Evolutionary conservation across 2,888 invertebrate species (phyloP), one percentile per base, ranked within the genome.

Genomic region (Boloria euphrosyne): DNA sequence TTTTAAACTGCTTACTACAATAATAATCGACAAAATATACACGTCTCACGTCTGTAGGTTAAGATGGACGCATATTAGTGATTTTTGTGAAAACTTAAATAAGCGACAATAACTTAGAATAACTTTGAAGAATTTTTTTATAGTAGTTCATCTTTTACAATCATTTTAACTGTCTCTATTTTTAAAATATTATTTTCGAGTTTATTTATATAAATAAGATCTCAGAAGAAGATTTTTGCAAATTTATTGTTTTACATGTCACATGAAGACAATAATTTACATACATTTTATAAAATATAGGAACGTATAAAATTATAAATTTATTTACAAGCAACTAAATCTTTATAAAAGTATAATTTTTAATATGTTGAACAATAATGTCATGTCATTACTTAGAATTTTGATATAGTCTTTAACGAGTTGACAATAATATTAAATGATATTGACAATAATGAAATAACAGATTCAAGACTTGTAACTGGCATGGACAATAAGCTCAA

Each of bases 391-490:
- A 17, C 31, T 4, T 54, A 13, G 38, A 16, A 54, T 38, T 54
- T 54, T 38, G 10, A 38, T 38, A 38, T 16, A 31, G 1, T 4
- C 3, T 4, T 22, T 18, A 38, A 17, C n/a, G 22, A 60, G 43
- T 22, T 10, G 60, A 53, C 53, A 53, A 62, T 62, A 62, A 61
- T 60, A 14, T 43, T 52, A 44, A 17, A 49, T 44, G 31, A 27
- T 27, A 27, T 14, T 46, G 62, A 62, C 62, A 62, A 62, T 62
- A 62, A 62, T 17, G 4, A 44, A 4, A 2, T 50, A 50, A n/a
- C 43, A 47, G 47, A n/a, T 14, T 47, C n/a, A 47, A 14, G 16
- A 47, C 2, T 47, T n/a, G 5, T n/a, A 14, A 47, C 7, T 47
- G n/a, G n/a, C 1, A 47, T 3, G 16, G n/a, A n/a, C 47, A 47